Evolutionary conservation across 23 tunicate species (phyloP).

Genomic region (Trididemnum nubilum): DNA sequence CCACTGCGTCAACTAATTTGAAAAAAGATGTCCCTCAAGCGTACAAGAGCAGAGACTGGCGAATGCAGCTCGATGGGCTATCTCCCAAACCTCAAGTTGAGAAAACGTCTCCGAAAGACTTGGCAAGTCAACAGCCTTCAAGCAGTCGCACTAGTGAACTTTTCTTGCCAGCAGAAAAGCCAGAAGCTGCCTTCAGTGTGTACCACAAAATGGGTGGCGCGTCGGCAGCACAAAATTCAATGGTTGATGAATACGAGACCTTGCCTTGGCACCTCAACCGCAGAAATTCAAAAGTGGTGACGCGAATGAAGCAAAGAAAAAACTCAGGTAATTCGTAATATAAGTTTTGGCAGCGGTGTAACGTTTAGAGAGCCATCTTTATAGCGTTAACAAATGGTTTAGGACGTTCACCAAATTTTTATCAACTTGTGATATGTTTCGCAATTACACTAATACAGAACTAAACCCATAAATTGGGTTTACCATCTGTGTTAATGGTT

Average conservation of each 20-base stretch:
- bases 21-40: background rate
- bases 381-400: too few relatives aligned
- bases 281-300: background rate
- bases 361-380: too few relatives aligned
- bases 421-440: too few relatives aligned
- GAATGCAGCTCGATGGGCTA: conserved; percentile 1
- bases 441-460: too few relatives aligned
- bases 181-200: conserved; percentile 9
- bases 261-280: conserved; percentile 14
- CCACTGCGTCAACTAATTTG: background rate
- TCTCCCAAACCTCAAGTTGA: background rate
- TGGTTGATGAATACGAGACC: background rate
- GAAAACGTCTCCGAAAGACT: background rate
- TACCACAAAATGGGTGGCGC: conserved; percentile 26
- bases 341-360: too few relatives aligned
- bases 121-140: background rate
- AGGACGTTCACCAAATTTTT: too few relatives aligned
- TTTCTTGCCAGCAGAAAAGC: background rate
- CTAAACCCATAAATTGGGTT: too few relatives aligned
- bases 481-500: too few relatives aligned
- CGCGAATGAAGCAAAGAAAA: background rate
- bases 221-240: background rate
- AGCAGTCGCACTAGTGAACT: too few relatives aligned
- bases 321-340: background rate
- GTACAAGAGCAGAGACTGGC: background rate